Evolutionary conservation across 1,140 invertebrate species (phyloP).

Genomic region (Zaprionus ghesquierei): DNA sequence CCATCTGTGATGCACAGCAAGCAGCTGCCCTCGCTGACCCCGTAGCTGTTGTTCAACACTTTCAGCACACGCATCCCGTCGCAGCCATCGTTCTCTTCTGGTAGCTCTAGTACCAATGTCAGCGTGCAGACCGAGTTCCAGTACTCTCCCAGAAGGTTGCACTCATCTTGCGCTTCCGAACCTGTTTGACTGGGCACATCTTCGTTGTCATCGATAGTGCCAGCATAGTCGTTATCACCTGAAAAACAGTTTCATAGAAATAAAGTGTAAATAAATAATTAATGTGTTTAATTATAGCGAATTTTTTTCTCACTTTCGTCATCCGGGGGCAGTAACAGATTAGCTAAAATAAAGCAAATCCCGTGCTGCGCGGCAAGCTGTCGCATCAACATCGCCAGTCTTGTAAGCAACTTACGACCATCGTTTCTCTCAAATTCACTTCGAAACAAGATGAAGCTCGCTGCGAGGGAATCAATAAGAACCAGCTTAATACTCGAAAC

Average conservation of each 20-base stretch:
- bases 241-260: slow-evolving; percentile 10
- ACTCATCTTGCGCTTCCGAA: not conserved
- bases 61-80: slow-evolving; percentile 51
- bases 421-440: slow-evolving; percentile 14
- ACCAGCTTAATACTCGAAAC: slow-evolving; percentile 51
- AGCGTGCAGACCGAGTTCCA: slow-evolving; percentile 65
- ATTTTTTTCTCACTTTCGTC: slow-evolving; percentile 20
- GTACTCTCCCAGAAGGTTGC: slow-evolving; percentile 47
- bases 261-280: slow-evolving; percentile 17
- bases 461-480: slow-evolving; percentile 62
- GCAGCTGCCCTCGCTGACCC: slow-evolving; percentile 38
- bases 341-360: slow-evolving; percentile 52
- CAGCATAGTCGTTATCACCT: slow-evolving; percentile 23
- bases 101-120: slow-evolving; percentile 42
- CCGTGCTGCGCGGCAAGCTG: slow-evolving; percentile 38
- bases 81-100: not conserved
- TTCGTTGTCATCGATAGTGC: slow-evolving; percentile 3
- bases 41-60: slow-evolving; percentile 53
- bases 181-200: not conserved
- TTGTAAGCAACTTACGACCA: slow-evolving; percentile 23
- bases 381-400: slow-evolving; percentile 44
- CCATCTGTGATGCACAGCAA: slow-evolving; percentile 46
- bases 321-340: slow-evolving; percentile 28
- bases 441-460: slow-evolving; percentile 47
- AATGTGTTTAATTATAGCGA: not conserved